phyloP scores from a whole-genome alignment of 2,113 vertebrate genomes.

The Rostratula benghalensis region DNA sequence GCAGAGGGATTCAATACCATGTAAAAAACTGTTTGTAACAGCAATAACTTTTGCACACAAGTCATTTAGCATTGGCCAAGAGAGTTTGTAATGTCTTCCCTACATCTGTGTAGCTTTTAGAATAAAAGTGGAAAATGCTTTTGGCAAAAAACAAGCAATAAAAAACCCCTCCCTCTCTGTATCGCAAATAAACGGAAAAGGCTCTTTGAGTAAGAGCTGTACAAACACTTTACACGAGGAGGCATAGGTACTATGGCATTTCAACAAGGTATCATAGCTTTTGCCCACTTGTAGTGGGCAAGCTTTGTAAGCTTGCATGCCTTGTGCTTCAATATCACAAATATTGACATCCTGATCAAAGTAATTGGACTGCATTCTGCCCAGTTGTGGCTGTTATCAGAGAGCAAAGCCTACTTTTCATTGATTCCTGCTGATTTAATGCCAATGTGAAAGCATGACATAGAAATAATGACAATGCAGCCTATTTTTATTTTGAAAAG shows the following conservation, averaged over 20 bases:
- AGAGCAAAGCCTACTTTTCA: not conserved
- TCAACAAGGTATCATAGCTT: not conserved
- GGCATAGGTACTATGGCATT: not conserved
- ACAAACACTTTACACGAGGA: not conserved
- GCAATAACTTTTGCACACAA: not conserved
- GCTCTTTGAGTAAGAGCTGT: not conserved
- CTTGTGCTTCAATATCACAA: not conserved
- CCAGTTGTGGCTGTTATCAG: not conserved
- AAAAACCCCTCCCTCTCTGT: not conserved
- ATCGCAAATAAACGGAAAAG: not conserved
- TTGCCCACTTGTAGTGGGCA: not conserved
- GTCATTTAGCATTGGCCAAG: not conserved
- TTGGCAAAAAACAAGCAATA: conserved; percentile 8
- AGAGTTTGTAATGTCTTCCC: conserved; percentile 1
- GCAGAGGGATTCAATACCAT: not conserved
- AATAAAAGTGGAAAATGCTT: conserved; percentile 1
- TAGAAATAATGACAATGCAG: conserved; percentile 6
- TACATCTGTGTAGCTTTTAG: not conserved
- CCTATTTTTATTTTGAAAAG: not conserved
- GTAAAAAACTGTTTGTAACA: conserved; percentile 3
- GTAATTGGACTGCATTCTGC: conserved; percentile 8
- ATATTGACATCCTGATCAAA: conserved; percentile 28
- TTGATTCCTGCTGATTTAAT: conserved; percentile 23
- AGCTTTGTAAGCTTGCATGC: not conserved
- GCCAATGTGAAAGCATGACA: not conserved